These are phyloP conservation scores for Scaptomyza pallida DNA, from an alignment of 1,140 invertebrate genomes.

Conservation along the genomic window DNA sequence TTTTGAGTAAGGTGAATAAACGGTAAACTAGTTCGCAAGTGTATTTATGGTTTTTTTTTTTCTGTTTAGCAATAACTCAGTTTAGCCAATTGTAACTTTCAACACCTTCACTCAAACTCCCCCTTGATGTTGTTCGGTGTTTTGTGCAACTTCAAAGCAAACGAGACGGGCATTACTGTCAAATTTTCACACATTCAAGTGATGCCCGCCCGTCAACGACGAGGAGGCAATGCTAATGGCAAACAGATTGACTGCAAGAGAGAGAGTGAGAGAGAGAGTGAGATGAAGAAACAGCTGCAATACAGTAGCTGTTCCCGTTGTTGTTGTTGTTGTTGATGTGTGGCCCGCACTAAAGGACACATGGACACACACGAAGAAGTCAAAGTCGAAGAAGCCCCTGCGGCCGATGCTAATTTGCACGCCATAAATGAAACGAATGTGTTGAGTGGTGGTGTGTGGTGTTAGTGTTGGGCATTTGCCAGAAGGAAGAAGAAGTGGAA, in stretches of 20 bases:
- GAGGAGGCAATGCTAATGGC: constrained; percentile 48
- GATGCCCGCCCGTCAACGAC: constrained; percentile 25
- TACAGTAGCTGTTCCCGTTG: constrained; percentile 31
- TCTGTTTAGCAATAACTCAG: constrained; percentile 17
- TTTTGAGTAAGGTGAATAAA: not conserved
- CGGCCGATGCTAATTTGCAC: constrained; percentile 78
- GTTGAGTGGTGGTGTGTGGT: constrained; percentile 60
- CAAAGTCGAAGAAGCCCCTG: constrained; percentile 31
- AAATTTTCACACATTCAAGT: constrained; percentile 74
- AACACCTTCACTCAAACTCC: constrained; percentile 48
- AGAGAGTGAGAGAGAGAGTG: constrained; percentile 3
- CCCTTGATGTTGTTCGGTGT: constrained; percentile 3
- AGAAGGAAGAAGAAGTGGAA: not conserved
- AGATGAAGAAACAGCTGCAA: too few relatives aligned
- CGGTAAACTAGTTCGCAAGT: not conserved
- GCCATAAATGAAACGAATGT: constrained; percentile 82
- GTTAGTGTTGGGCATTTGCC: not conserved
- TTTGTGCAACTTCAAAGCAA: constrained; percentile 68
- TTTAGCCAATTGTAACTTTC: constrained; percentile 43
- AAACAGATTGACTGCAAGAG: constrained; percentile 51
- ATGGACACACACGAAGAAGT: constrained; percentile 66
- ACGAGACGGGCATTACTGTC: constrained; percentile 64
- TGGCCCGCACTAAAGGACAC: constrained; percentile 50
- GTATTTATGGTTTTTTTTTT: not conserved
- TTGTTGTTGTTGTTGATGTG: constrained; percentile 21